A percentile compares a stretch with the other conserved stretches of the same genome.
Evolutionary conservation across 2,888 invertebrate genomes (phyloP).

Genomic region (Parelbella ahira): DNA sequence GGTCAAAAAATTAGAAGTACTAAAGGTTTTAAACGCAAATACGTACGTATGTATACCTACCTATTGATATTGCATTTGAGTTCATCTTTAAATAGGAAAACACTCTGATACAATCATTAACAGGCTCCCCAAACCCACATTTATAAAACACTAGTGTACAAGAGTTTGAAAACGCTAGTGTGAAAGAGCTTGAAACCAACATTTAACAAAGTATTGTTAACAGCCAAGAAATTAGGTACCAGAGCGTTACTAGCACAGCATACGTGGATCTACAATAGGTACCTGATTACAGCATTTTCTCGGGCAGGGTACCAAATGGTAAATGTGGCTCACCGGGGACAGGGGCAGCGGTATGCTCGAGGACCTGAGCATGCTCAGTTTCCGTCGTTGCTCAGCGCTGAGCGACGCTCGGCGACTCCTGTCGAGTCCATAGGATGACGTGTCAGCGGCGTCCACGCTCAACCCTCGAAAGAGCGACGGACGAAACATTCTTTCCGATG

Average conservation of each 20-base stretch:
- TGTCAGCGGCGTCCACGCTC: constrained; percentile 60
- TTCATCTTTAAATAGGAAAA: too few species aligned
- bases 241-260: constrained; percentile 19
- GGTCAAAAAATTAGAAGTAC: too few species aligned
- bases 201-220: constrained; percentile 4
- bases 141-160: too few species aligned
- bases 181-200: constrained; percentile 12
- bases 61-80: too few species aligned
- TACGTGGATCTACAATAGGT: constrained; percentile 34
- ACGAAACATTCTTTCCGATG: constrained; percentile 53
- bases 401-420: constrained; percentile 74
- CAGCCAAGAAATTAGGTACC: constrained; percentile 22
- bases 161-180: constrained; percentile 29
- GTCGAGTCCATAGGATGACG: constrained; percentile 58
- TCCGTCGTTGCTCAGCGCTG: constrained; percentile 66
- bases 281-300: constrained; percentile 78
- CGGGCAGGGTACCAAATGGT: constrained; percentile 79
- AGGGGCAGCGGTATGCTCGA: constrained; percentile 62
- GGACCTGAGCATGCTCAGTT: constrained; percentile 63
- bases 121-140: too few species aligned
- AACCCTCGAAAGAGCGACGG: constrained; percentile 59
- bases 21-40: too few species aligned
- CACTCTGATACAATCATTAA: too few species aligned
- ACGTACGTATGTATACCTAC: too few species aligned
- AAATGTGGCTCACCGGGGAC: constrained; percentile 79